phyloP scores from a whole-genome alignment of 2,888 invertebrate genomes.

The Orthonychiurus folsomi region DNA sequence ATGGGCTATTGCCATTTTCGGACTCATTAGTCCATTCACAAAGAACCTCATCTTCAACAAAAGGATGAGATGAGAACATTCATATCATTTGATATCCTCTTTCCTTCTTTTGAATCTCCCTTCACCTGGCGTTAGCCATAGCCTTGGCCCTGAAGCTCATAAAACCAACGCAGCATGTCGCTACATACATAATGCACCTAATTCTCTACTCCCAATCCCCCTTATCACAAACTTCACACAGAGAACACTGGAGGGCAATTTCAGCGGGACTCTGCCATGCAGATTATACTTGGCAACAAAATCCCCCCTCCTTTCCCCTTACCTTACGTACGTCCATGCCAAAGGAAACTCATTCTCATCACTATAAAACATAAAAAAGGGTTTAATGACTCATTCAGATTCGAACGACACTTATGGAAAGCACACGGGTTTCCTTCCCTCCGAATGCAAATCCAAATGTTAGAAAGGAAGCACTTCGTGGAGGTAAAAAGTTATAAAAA shows the following conservation, averaged over 20 bases:
- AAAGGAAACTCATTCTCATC: background rate
- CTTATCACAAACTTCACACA: background rate
- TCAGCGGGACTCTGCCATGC: background rate
- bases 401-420: background rate
- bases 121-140: too few relatives aligned
- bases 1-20: too few relatives aligned
- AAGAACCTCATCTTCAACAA: too few relatives aligned
- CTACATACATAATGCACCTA: background rate
- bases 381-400: constrained; percentile 1
- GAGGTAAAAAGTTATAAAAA: too few relatives aligned
- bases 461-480: too few relatives aligned
- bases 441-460: background rate
- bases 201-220: background rate
- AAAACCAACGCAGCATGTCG: background rate
- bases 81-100: too few relatives aligned
- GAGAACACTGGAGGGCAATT: background rate
- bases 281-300: background rate
- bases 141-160: too few relatives aligned
- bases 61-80: too few relatives aligned
- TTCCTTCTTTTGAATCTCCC: too few relatives aligned
- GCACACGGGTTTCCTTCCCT: background rate
- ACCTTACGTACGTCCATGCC: background rate
- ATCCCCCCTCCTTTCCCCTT: background rate
- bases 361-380: constrained; percentile 1
- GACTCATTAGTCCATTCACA: too few relatives aligned